phyloP scores from a whole-genome alignment of 1,140 invertebrate species.

The Melanaphis sacchari region DNA sequence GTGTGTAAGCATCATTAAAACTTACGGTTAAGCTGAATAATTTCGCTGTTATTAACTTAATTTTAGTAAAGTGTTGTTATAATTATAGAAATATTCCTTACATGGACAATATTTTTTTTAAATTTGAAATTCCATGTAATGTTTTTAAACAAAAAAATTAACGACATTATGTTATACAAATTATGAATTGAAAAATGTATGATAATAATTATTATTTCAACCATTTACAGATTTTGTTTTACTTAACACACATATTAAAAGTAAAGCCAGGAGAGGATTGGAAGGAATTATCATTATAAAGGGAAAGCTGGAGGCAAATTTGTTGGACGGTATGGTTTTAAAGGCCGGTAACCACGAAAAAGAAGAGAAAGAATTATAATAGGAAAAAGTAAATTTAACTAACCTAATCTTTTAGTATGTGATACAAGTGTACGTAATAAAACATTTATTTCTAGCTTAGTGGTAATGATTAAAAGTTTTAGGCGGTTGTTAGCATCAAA shows the following conservation, averaged over 20 bases:
- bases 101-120: background rate
- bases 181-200: background rate
- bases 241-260: background rate
- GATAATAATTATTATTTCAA: background rate
- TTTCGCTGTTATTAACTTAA: background rate
- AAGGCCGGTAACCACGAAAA: too few species aligned
- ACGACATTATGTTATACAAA: background rate
- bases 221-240: background rate
- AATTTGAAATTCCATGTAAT: background rate
- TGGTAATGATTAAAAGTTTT: background rate
- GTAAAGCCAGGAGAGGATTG: too few species aligned
- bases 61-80: background rate
- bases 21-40: too few species aligned
- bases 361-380: too few species aligned
- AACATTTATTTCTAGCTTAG: background rate
- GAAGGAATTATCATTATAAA: too few species aligned
- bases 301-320: too few species aligned
- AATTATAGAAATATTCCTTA: background rate
- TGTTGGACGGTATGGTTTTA: too few species aligned
- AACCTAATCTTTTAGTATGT: too few species aligned
- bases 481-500: background rate
- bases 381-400: too few species aligned
- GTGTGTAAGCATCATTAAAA: too few species aligned
- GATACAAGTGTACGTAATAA: background rate
- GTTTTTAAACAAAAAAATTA: background rate